Evolutionary conservation across 2,888 invertebrate species (phyloP), one percentile per base, ranked within the genome.

Genomic region (Phragmatobia fuliginosa): DNA sequence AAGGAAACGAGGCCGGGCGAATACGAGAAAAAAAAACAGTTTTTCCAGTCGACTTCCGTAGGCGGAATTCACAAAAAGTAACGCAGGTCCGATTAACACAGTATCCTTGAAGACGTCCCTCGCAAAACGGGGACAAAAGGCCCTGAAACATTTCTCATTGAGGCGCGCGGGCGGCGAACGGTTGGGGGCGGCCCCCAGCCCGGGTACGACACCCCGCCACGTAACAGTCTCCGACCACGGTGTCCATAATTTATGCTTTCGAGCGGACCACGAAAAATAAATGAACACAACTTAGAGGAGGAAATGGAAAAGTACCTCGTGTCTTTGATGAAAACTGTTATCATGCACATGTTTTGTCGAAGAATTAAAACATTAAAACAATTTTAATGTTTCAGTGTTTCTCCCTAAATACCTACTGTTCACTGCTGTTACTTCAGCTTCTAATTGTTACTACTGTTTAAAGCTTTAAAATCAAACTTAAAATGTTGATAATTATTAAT

Each of bases 241-340:
- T 92, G 93, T 94, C 93, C 94, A 94, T 94, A 93, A 94, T 94
- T 94, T 94, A 94, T 93, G 90, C 90, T 88, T 87, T 90, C 87
- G 90, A 91, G 88, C 88, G 89, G 92, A 94, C 93, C 89, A 87
- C 91, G 89, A 92, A 92, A 92, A 93, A 94, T 94, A 94, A 92
- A 94, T 92, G 93, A 91, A 89, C 84, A 84, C 82, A 81, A 81
- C 86, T 88, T 87, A 88, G 85, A 84, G 86, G 86, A 90, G 86
- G 85, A 90, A 91, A 91, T 89, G 87, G 87, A 86, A 90, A 90
- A 88, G 86, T 87, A 84, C 87, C 83, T 86, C 80, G 81, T 74
- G 75, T 78, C 76, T 81, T 83, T 80, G 81, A 79, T 72, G 75
- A 72, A 81, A 80, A 80, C 79, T 81, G 77, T 82, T 76, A 76